Base-by-base conservation (phyloP, 2,888 invertebrate species). In the Eudemis profundana region DNA sequence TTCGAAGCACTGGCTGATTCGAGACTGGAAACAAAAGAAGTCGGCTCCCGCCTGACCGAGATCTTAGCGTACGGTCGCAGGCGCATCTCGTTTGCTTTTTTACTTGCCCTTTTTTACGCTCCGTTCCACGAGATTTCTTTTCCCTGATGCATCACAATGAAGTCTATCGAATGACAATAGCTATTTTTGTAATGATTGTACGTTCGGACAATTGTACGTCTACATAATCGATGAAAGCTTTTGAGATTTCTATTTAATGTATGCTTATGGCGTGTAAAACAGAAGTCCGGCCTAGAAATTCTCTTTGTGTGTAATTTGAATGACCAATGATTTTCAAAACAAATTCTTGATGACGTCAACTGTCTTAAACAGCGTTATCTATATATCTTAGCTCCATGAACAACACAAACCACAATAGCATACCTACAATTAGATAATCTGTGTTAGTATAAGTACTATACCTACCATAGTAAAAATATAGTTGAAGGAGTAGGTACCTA, bases 1-100 rank as follows among this genome's bases (percentile, higher is more conserved):
- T 92, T 89, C 90, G 88, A 90, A 86, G 88, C 84, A 87, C 88
- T 87, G 90, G 90, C 89, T 90, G 91, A 91, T 91, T 90, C 91
- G 86, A 89, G 78, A 81, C 78, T 87, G 83, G 87, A 89, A 92
- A 91, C 90, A 91, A 92, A 92, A 90, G 91, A 82, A 90, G 82
- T 89, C 83, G 82, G 89, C 87, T 89, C 84, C 89, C 81, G 89
- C 86, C 89, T 90, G 91, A 90, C 90, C 91, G 91, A 91, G 91
- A 92, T 92, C 90, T 89, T 82, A 74, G 88, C 84, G 88, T 89
- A 90, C 89, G 56, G 42, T 56, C 56, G 87, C 87, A 86, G 83
- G 76, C 87, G 86, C 86, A 87, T 87, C 86, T 85, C 80, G 84
- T 83, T 84, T 83, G 72, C 70, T 62, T 72, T 70, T 85, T 84